Conservation (phyloP, 2,113 vertebrate genomes). For the Oriolus oriolus region DNA sequence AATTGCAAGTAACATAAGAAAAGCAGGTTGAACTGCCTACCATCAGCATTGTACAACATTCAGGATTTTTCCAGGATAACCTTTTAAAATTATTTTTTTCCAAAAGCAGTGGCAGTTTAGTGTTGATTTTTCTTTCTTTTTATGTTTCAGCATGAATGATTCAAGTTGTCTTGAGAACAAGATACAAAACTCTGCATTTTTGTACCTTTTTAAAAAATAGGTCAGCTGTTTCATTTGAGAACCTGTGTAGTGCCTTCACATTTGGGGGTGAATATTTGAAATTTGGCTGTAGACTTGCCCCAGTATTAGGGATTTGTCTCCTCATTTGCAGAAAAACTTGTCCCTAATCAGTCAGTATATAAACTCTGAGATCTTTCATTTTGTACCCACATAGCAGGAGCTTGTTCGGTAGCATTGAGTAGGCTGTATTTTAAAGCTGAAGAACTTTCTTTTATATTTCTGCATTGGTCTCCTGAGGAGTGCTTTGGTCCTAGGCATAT, state of each 20-base stretch:
- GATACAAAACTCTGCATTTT: neutral
- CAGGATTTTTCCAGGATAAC: constrained; percentile 7
- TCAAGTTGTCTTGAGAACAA: neutral
- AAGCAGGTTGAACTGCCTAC: neutral
- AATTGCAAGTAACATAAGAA: neutral
- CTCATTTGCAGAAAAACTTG: neutral
- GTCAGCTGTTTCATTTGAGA: neutral
- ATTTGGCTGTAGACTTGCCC: neutral
- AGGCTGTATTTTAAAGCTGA: neutral
- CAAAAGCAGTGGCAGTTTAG: neutral
- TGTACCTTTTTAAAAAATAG: neutral
- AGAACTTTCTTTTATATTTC: neutral
- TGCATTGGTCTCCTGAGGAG: neutral
- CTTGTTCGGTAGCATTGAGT: neutral
- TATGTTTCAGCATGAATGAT: neutral
- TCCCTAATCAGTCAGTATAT: neutral
- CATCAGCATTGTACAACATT: neutral
- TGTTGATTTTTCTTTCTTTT: neutral
- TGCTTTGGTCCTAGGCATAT: neutral
- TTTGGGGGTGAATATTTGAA: neutral
- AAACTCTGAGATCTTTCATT: neutral
- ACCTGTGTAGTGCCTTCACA: neutral
- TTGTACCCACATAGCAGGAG: neutral
- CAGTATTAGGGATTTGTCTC: neutral
- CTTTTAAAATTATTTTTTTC: constrained; percentile 8